Base-by-base conservation (phyloP, 92 coral and sea anemone genomes). In the Heteractis magnifica region DNA sequence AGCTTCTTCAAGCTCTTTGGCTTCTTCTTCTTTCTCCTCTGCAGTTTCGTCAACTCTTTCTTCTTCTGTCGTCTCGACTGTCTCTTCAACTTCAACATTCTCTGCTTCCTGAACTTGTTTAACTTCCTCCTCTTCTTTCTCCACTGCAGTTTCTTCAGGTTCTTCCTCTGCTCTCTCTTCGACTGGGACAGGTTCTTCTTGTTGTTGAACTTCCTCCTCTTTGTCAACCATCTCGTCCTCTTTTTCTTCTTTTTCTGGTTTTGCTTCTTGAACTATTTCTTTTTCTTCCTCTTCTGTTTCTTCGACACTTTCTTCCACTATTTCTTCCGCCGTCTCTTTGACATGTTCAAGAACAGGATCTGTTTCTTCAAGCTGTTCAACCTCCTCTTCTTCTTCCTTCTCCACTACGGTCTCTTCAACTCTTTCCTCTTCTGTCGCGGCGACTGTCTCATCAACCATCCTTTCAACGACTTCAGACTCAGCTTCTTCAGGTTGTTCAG, bases 151-250 rank as follows among this genome's bases (percentile, higher is more conserved):
- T 71, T 83, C 85, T 52, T 72, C 81, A 59, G 52, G 49, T 52
- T 51, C 82, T 56, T 84, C 80, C 55, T 87, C 86, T 53, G 83
- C 87, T n/a, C 76, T 83, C 34, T 75, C 79, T 79, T 87, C 90
- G 48, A 83, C 78, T 34, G 78, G 83, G 52, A 16, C 52, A 11
- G 78, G 84, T 58, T 51, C 76, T 83, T 79, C 56, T 20, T 77
- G 20, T 15, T 49, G 50, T 11, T 16, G 44, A 8, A 50, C 79
- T 6, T 73, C 70, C 20, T 76, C 78, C 52, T 44, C 76, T 4
- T 56, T 75, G n/a, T 83, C 83, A 9, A 77, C 64, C 68, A 26
- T 14, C 56, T 82, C 51, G 49, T 72, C 79, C 49, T 8, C 18
- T 15, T 52, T 51, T n/a, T 80, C 81, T 51, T 84, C 82, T 10